These are phyloP conservation scores for Enhydra lutris DNA, from an alignment of 2,113 vertebrate species.

Conservation along the genomic window DNA sequence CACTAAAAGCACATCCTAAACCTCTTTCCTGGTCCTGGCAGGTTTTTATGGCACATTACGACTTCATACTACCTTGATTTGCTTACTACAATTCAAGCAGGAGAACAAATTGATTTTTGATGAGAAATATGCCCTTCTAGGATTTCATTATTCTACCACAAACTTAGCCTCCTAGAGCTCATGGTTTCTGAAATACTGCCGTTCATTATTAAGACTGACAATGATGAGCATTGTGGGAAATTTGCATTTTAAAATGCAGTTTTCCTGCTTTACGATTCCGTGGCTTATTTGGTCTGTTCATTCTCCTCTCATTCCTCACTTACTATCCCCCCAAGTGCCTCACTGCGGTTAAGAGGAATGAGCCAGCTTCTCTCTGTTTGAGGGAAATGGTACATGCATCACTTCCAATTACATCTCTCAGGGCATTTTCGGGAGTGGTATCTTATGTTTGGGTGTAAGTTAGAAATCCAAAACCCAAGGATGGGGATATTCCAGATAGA, in stretches of 20 bases:
- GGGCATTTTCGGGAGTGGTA: constrained; percentile 7
- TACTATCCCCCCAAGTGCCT: background rate
- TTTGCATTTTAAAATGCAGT: constrained; percentile 45
- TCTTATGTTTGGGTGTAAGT: constrained; percentile 11
- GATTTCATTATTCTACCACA: constrained; percentile 47
- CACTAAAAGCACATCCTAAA: background rate
- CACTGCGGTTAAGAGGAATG: background rate
- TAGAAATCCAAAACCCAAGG: background rate
- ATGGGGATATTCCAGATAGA: background rate
- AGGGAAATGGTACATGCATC: background rate
- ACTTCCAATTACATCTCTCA: constrained; percentile 36
- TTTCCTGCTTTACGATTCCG: constrained; percentile 18
- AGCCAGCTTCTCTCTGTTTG: constrained; percentile 26
- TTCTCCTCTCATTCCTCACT: background rate
- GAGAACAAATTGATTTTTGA: constrained; percentile 48
- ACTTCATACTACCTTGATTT: background rate
- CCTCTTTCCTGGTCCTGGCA: background rate
- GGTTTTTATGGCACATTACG: background rate
- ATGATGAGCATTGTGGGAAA: background rate
- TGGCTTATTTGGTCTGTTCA: constrained; percentile 27
- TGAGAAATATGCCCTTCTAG: constrained; percentile 29
- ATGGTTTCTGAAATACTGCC: constrained; percentile 49
- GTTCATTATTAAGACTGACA: constrained; percentile 38
- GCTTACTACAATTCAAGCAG: background rate
- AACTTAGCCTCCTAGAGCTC: constrained; percentile 9